These are phyloP conservation scores for Agrilus mali DNA, from an alignment of 2,888 invertebrate species.

Conservation along the genomic window DNA sequence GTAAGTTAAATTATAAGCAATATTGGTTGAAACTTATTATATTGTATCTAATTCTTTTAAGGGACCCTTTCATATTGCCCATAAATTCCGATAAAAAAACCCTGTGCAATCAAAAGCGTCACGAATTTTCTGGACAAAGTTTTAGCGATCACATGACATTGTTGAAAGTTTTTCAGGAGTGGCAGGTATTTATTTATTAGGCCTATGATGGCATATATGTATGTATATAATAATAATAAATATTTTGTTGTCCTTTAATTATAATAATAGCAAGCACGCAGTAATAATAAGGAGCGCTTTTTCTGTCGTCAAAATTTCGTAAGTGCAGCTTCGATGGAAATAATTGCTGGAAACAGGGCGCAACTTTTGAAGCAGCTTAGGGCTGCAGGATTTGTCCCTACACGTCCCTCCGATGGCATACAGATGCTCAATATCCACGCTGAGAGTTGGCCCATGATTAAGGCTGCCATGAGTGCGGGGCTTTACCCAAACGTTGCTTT, in stretches of 20 bases:
- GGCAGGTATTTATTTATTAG: constrained; percentile 30
- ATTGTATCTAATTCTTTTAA: constrained; percentile 9
- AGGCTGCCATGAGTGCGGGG: constrained; percentile 78
- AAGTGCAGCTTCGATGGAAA: constrained; percentile 76
- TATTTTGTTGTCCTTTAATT: constrained; percentile 7
- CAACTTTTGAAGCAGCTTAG: constrained; percentile 74
- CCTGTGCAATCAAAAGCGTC: constrained; percentile 47
- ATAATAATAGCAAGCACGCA: constrained; percentile 40
- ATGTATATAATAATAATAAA: too few species aligned
- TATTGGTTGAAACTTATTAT: background rate
- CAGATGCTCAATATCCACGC: constrained; percentile 73
- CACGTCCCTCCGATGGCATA: constrained; percentile 50
- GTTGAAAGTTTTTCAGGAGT: constrained; percentile 62
- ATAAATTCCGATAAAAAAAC: constrained; percentile 49
- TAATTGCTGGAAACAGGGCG: constrained; percentile 72
- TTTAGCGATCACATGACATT: constrained; percentile 86
- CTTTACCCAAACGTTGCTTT: constrained; percentile 80
- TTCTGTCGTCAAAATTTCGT: constrained; percentile 69
- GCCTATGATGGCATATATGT: background rate
- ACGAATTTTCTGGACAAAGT: constrained; percentile 59
- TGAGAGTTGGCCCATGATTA: constrained; percentile 82
- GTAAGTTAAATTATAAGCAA: constrained; percentile 28
- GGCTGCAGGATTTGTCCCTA: constrained; percentile 58
- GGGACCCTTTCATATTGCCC: constrained; percentile 71
- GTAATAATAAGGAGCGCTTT: constrained; percentile 48